phyloP scores from a whole-genome alignment of 2,888 invertebrate genomes.

The Trypoxylon attenuatum region DNA sequence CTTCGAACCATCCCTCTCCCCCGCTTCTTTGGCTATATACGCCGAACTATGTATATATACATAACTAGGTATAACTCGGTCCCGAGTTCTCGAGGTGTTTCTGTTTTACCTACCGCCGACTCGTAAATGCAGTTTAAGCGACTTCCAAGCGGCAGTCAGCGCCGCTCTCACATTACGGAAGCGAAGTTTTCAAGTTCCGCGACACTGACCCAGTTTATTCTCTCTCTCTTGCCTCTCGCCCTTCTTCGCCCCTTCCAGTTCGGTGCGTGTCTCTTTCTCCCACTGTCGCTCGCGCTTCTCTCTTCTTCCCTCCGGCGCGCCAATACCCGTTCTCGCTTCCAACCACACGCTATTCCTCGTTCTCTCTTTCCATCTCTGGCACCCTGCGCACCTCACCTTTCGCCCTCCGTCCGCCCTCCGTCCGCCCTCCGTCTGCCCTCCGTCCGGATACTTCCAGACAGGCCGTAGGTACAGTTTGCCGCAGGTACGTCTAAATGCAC shows the following conservation, averaged over 20 bases:
- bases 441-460: conserved; percentile 59
- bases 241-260: conserved; percentile 8
- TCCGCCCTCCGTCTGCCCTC: not conserved
- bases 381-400: conserved; percentile 11
- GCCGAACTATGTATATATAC: conserved; percentile 26
- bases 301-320: conserved; percentile 8
- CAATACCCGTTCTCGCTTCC: conserved; percentile 4
- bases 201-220: conserved; percentile 74
- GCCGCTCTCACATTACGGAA: conserved; percentile 71
- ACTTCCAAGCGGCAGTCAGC: conserved; percentile 60
- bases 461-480: conserved; percentile 68
- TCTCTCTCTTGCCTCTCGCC: conserved; percentile 27
- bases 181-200: conserved; percentile 74
- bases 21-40: not conserved
- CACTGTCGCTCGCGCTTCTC: conserved; percentile 6
- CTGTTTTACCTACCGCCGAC: conserved; percentile 67
- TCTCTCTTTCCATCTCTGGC: conserved; percentile 14
- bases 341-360: not conserved
- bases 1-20: conserved; percentile 25
- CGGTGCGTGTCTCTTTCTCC: conserved; percentile 19
- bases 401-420: conserved; percentile 10
- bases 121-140: conserved; percentile 66
- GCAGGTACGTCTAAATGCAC: conserved; percentile 69
- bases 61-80: conserved; percentile 54
- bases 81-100: conserved; percentile 53